Base-by-base conservation (phyloP, 2,113 vertebrate species). In the Vimba vimba region DNA sequence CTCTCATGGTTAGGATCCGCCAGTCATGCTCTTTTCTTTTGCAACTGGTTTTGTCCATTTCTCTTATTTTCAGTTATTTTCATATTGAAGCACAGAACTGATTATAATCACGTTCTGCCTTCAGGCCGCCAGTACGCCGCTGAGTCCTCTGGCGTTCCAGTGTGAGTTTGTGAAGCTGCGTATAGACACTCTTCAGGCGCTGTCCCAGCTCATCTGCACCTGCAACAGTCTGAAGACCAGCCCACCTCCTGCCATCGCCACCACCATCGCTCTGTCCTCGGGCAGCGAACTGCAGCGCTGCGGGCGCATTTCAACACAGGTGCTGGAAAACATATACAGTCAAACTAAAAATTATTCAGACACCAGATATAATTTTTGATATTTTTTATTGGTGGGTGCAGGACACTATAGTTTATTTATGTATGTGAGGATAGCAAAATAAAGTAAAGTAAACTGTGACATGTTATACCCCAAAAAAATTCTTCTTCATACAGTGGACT, bases 161-260 rank as follows among this genome's bases (percentile, higher is more conserved):
- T 99, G 98, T 79, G 98, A 99, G 64, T 99, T 98, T 95, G 97
- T 99, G 87, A 99, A 99, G 92, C 95, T 99, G 90, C 95, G 98
- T 23, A 99, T 99, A 82, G 97, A 98, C 93, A 96, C 97, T 47
- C 95, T 99, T 64, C 98, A 99, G 92, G 97, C 97, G 66, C 96
- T 99, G 92, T 99, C 97, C 6, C 97, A 99, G 90, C 97, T 99
- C 68, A 96, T 99, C 89, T 99, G 97, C 87, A 99, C 98, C 87
- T 99, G 98, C 91, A 99, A 98, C 92, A 99, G 98, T 90, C 94
- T 99, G 0, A 99, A 99, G 92, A 99, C 98, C 77, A 99, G 98
- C 89, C 98, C 98, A 0, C 98, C 98, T 17, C 98, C 98, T 2
- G 98, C 98, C 81, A 99, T 99, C 79, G 98, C 98, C 87, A 97